Evolutionary conservation across 1,140 invertebrate genomes (phyloP).

Genomic region (Nephila pilipes): DNA sequence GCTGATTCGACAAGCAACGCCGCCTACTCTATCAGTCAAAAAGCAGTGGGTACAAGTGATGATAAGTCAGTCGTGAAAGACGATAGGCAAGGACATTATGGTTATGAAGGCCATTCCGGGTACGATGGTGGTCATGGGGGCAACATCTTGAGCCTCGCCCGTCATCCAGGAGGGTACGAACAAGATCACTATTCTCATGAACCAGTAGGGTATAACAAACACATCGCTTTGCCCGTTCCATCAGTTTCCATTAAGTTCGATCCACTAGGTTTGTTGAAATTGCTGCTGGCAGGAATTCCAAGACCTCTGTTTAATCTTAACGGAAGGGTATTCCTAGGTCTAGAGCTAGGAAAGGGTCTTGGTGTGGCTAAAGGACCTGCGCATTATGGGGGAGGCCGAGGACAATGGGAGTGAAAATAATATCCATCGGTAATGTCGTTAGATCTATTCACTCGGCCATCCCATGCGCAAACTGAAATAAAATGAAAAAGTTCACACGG

Average conservation of each 20-base stretch:
- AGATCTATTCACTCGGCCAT: too few species aligned
- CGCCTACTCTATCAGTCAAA: background rate
- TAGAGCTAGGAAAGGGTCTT: constrained; percentile 56
- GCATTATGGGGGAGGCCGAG: too few species aligned
- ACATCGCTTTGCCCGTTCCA: background rate
- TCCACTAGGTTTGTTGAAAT: constrained; percentile 53
- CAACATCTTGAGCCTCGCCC: background rate
- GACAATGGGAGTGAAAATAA: constrained; percentile 40
- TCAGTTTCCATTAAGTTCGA: constrained; percentile 66
- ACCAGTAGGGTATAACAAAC: background rate
- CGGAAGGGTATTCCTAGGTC: constrained; percentile 65
- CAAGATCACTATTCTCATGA: background rate
- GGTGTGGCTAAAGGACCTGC: constrained; percentile 36
- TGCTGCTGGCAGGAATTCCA: constrained; percentile 39
- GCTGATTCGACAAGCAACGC: background rate
- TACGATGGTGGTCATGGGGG: background rate
- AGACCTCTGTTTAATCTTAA: constrained; percentile 66
- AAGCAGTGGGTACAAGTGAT: background rate
- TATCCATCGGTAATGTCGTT: constrained; percentile 39
- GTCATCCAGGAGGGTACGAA: background rate
- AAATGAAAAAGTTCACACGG: background rate
- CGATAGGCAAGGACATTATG: constrained; percentile 66
- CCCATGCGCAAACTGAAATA: background rate
- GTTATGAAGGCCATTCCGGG: constrained; percentile 25
- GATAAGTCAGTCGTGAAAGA: background rate